Base-by-base conservation (phyloP, 1,140 invertebrate species). In the Hylyphantes graminicola region DNA sequence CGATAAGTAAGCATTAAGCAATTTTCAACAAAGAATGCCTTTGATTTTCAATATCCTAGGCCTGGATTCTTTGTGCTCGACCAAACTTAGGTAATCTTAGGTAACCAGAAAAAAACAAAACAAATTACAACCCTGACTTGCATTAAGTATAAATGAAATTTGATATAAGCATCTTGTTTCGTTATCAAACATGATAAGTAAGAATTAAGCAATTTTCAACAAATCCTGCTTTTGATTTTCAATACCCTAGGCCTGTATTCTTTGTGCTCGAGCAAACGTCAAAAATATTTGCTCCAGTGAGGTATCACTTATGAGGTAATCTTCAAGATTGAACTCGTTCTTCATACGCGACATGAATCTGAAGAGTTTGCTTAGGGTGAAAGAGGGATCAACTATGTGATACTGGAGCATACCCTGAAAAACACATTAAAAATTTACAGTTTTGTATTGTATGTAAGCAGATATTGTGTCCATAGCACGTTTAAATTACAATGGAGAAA, bases 381-480 rank as follows among this genome's bases (percentile, higher is more conserved):
- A 57, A 7, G 70, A 73, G 21, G 86, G 85, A 50, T 88, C 90
- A 64, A 90, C 90, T 82, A 94, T 90, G 88, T 95, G 94, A 88
- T 94, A 96, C 35, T 94, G 94, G 53, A 94, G 89, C 88, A 95
- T 92, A 85, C 94, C 94, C 86, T 94, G 91, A 87, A 84, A 54
- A 48, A 19, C 10, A 72, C 7, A 53, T 54, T 68, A 68, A 19
- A 67, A 68, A 68, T 68, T 48, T n/a, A n/a, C n/a, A n/a, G n/a
- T n/a, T n/a, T n/a, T n/a, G n/a, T n/a, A n/a, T n/a, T n/a, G n/a
- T n/a, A n/a, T n/a, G n/a, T n/a, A n/a, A n/a, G n/a, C n/a, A n/a
- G n/a, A n/a, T n/a, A n/a, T n/a, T n/a, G n/a, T n/a, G n/a, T n/a
- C n/a, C n/a, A n/a, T n/a, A n/a, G n/a, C n/a, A n/a, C n/a, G n/a